Evolutionary conservation across 2,888 invertebrate genomes (phyloP), one percentile per base, ranked within the genome.

Genomic region (Acanthosoma haemorrhoidale): DNA sequence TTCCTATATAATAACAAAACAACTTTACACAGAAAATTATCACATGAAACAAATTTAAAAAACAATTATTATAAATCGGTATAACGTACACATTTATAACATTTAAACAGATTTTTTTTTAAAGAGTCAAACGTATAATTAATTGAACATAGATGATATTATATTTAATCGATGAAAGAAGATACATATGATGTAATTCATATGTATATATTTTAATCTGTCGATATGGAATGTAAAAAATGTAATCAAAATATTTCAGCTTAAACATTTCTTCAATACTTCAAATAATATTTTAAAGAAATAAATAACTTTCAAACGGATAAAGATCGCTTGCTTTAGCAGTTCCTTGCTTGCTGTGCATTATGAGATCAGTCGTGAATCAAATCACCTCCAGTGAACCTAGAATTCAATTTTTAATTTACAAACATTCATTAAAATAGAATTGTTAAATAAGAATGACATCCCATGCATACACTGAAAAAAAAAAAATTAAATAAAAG

Each of bases 361-460:
- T 29, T 3, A 21, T 25, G 51, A n/a, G n/a, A n/a, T n/a, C n/a
- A 51, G 11, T 51, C 43, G n/a, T 51, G 21, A 51, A 25, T 51
- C 43, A 51, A 18, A 51, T 51, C 51, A 51, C 51, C 51, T 51
- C 51, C 51, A 51, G 25, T 51, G 25, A 25, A 51, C 51, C 51
- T 51, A 51, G 51, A 51, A 51, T 43, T 8, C 21, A 43, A 43
- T 43, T 21, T 51, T 25, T 21, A 51, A 25, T 51, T 43, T 43
- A 43, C 16, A n/a, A 41, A 51, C 29, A 29, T 1, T 25, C n/a
- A 21, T n/a, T 51, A 25, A 25, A 2, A 51, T 2, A 51, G 21
- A 51, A 25, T 21, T 6, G 9, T 32, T 32, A 32, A 32, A 43
- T 51, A 29, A n/a, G n/a, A 25, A 43, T 11, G 11, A 25, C 6